Evolutionary conservation across 92 coral and sea anemone species (phyloP).

Genomic region (Desmophyllum pertusum): DNA sequence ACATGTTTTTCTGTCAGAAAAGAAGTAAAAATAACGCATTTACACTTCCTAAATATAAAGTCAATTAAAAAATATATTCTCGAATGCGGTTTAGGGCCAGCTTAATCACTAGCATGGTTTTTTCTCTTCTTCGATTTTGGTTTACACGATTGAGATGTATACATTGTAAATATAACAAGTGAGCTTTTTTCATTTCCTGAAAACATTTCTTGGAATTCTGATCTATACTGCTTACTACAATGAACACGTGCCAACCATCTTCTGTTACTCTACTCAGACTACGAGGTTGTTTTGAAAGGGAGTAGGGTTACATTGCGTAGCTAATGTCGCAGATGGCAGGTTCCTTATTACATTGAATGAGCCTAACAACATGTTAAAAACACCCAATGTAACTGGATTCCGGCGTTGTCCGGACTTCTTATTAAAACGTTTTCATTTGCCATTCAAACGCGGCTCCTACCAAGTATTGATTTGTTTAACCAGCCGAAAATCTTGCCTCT

Average conservation of each 20-base stretch:
- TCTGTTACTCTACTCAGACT: neutral
- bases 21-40: conserved; percentile 3
- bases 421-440: conserved; percentile 12
- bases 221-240: neutral
- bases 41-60: neutral
- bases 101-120: neutral
- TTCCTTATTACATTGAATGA: conserved; percentile 11
- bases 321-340: conserved; percentile 8
- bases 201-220: neutral
- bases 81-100: neutral
- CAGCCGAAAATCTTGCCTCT: neutral
- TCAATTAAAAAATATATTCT: conserved; percentile 1
- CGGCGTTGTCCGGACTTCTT: neutral
- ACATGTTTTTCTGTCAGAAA: conserved; percentile 3
- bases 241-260: conserved; percentile 24
- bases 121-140: neutral
- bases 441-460: conserved; percentile 19
- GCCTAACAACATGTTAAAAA: conserved; percentile 1
- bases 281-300: conserved; percentile 5
- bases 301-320: conserved; percentile 20
- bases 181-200: neutral
- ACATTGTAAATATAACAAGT: too few relatives aligned
- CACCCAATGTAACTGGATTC: conserved; percentile 2
- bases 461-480: conserved; percentile 30
- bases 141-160: neutral